Percentiles rank a stretch among this genome's conserved stretches.
phyloP scores from a whole-genome alignment of 2,888 invertebrate species.

The Sipunculus nudus region DNA sequence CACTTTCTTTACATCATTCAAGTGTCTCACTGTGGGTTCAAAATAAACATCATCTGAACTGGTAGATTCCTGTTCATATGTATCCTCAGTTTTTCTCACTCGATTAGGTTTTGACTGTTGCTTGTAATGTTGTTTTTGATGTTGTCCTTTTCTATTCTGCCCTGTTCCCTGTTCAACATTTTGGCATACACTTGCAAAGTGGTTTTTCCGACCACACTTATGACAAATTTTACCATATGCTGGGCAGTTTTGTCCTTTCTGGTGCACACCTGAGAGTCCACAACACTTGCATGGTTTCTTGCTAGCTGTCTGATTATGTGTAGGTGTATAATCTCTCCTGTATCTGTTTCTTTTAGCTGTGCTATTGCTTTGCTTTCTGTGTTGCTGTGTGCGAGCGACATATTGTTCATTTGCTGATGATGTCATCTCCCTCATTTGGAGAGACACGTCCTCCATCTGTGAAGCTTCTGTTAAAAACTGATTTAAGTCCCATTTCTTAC shows the following conservation, averaged over 20 bases:
- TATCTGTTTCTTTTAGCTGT: background rate
- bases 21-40: background rate
- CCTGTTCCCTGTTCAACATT: background rate
- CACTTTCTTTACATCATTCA: background rate
- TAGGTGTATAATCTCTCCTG: background rate
- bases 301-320: background rate
- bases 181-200: background rate
- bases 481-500: background rate
- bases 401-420: background rate
- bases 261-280: background rate
- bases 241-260: background rate
- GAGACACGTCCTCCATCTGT: background rate
- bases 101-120: too few species aligned
- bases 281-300: background rate
- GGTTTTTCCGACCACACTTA: background rate
- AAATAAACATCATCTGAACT: slow-evolving; percentile 10
- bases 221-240: slow-evolving; percentile 3
- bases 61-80: too few species aligned
- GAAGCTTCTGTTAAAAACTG: background rate
- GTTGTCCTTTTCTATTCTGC: too few species aligned
- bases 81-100: too few species aligned
- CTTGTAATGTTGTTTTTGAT: too few species aligned
- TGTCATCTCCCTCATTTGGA: background rate
- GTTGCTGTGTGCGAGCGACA: too few species aligned
- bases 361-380: background rate